These are phyloP conservation scores for Troilus luridus DNA, from an alignment of 2,888 invertebrate genomes.

Conservation along the genomic window DNA sequence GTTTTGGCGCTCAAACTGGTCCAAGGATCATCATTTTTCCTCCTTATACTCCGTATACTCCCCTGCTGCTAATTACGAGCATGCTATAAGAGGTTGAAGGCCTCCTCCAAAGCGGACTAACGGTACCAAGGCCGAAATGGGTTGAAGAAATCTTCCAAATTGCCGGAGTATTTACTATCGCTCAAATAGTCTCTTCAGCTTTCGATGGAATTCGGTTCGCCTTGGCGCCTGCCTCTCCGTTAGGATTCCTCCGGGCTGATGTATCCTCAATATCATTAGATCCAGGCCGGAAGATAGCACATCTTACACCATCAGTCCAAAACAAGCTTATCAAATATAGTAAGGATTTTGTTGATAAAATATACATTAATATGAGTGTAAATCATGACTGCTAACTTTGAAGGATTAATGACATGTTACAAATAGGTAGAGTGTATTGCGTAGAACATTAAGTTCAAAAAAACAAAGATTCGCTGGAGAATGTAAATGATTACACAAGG, in stretches of 20 bases:
- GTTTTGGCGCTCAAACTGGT: not conserved
- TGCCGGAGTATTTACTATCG: not conserved
- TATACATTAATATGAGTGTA: too few relatives aligned
- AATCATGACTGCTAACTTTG: too few relatives aligned
- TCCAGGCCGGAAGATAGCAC: too few relatives aligned
- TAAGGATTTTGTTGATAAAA: too few relatives aligned
- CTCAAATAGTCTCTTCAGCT: not conserved
- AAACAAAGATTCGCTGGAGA: too few relatives aligned
- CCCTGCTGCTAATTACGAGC: not conserved
- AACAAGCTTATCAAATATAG: too few relatives aligned
- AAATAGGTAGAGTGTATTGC: too few relatives aligned
- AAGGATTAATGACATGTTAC: too few relatives aligned
- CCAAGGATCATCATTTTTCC: not conserved
- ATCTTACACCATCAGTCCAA: too few relatives aligned
- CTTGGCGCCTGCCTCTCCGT: conserved; percentile 1
- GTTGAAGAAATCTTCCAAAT: conserved; percentile 14
- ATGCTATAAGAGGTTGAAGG: not conserved
- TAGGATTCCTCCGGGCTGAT: not conserved
- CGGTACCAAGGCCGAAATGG: not conserved
- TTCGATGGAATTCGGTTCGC: not conserved
- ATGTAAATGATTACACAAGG: too few relatives aligned
- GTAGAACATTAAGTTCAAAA: too few relatives aligned
- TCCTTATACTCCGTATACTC: not conserved
- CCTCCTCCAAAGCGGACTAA: not conserved
- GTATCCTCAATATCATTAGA: not conserved